phyloP scores from a whole-genome alignment of 2,797 vertebrate genomes.

The Schizothorax lantsangensis region DNA sequence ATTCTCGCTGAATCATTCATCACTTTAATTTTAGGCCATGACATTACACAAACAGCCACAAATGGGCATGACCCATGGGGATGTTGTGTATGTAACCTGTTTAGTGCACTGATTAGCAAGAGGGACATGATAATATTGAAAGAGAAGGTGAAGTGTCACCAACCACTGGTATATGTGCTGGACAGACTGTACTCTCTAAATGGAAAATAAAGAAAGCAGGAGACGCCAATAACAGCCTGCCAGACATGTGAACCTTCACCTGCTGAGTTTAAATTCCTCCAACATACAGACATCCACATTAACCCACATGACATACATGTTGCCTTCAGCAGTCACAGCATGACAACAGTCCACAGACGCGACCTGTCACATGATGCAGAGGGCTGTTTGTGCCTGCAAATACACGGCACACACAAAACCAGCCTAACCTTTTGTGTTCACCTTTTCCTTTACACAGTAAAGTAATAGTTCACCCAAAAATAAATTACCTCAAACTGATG shows the following conservation, averaged over 20 bases:
- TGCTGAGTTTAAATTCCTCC: constrained; percentile 40
- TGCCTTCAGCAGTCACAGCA: constrained; percentile 39
- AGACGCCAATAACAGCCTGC: constrained; percentile 5
- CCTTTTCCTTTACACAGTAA: not conserved
- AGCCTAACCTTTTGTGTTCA: constrained; percentile 40
- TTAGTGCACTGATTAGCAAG: constrained; percentile 2
- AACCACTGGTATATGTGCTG: not conserved
- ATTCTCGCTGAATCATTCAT: not conserved
- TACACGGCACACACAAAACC: constrained; percentile 43
- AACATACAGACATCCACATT: constrained; percentile 8
- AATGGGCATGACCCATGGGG: not conserved
- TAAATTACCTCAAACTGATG: not conserved
- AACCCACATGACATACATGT: constrained; percentile 10
- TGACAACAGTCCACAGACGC: constrained; percentile 26
- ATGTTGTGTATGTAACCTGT: not conserved
- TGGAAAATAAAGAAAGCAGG: not conserved
- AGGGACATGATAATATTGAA: not conserved
- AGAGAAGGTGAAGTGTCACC: not conserved
- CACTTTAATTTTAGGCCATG: not conserved
- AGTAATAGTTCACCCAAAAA: not conserved
- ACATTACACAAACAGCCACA: not conserved
- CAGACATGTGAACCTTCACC: constrained; percentile 38
- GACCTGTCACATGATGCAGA: not conserved
- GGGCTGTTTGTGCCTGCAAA: not conserved
- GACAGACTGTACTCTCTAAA: not conserved